Base-by-base conservation (phyloP, 2,113 vertebrate genomes). In the Brachypteracias leptosomus region DNA sequence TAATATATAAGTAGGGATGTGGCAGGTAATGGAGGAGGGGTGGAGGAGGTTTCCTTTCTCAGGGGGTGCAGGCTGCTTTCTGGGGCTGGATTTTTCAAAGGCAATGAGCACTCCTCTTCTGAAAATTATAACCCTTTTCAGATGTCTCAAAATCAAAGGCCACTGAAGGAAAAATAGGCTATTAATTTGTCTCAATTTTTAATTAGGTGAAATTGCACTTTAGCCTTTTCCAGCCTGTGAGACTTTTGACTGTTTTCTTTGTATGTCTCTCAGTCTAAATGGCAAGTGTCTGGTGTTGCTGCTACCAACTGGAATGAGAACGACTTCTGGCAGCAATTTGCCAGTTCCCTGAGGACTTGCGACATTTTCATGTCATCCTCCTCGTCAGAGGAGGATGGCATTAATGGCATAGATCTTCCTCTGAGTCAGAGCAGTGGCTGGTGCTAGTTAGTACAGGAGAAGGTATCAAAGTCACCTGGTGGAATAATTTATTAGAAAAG, bases 311-410 rank as follows among this genome's bases (percentile, higher is more conserved):
- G 73, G 80, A 92, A 93, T 35, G 26, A 92, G 68, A 95, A 93
- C 0, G 0, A 93, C 33, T 96, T 86, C 83, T 95, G 86, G 90
- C 86, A 95, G 92, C 76, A 95, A 93, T 96, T 86, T 93, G 40
- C 91, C 3, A 2, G 65, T 96, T n/a, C 93, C 59, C 94, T 67
- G 91, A 81, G 90, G 94, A 89, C 72, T 59, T 87, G 86, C 61
- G 77, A 89, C 76, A 95, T 95, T 96, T 95, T 86, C 67, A 55
- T 90, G 83, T 81, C 76, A 92, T 92, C 52, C 38, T 86, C 47
- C 61, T 93, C 59, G 1, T 84, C 83, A 33, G 73, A 93, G 66
- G 26, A 91, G 36, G 58, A n/a, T 75, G 70, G 73, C 57, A 9
- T 71, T 95, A 92, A 95, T 71, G 76, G 61, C 73, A 90, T 31